Evolutionary conservation across 2,113 vertebrate genomes (phyloP), one percentile per base, ranked within the genome.

Genomic region (Paratilapia polleni): DNA sequence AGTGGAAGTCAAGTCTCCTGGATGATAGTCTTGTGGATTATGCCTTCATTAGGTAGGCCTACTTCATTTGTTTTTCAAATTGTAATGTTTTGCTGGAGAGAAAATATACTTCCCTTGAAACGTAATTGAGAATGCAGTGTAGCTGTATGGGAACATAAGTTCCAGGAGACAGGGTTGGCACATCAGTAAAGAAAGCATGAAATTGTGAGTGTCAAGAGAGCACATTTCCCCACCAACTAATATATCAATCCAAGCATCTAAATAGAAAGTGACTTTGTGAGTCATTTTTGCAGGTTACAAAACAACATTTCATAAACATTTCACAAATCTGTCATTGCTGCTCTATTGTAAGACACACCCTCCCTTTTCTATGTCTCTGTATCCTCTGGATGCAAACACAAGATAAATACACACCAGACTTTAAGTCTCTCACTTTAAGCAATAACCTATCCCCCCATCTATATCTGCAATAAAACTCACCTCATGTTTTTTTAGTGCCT

Each of bases 151-250:
- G 17, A 73, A 31, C 66, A 73, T 73, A 73, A n/a, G 52, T 60
- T 24, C 49, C 76, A 86, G 58, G 59, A 73, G 43, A 73, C 66
- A 73, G 24, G 17, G 43, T 73, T 73, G 49, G 82, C 76, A 60
- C 62, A 66, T 66, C 78, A 62, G 78, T 61, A 59, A 77, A 62
- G 60, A 70, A 64, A 79, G 86, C 78, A 88, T 88, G 81, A 79
- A 84, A 89, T 64, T 77, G 64, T 77, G 49, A 62, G 64, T 81
- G 66, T 89, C 80, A 84, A 83, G 77, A 78, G 77, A 84, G 49
- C 38, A 17, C 78, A 92, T 90, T 94, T 91, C 85, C 82, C 90
- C 88, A 83, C 83, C 89, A 93, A 93, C 82, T 77, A 81, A 83
- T 83, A 87, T 84, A 88, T 90, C 89, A 91, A 85, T 84, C 78